Percentiles rank a stretch among this genome's conserved stretches.
Conservation (phyloP, 2,888 invertebrate species). For the Altica lythri region DNA sequence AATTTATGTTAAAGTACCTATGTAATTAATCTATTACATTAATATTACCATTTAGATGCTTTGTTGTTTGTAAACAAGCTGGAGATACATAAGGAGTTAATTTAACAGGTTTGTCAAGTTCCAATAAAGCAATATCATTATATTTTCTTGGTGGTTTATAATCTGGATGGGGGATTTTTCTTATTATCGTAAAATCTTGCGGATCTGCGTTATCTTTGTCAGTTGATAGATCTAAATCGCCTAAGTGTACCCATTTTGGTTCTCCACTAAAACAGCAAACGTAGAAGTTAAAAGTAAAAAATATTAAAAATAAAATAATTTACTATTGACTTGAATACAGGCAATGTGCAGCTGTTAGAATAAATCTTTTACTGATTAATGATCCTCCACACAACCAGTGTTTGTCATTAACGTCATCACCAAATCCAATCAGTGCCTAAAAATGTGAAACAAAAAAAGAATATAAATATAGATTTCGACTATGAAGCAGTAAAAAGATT, state of each 20-base stretch:
- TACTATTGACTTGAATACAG: slow-evolving; percentile 20
- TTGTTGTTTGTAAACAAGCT: slow-evolving; percentile 53
- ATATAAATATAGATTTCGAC: too few relatives aligned
- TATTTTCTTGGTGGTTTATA: slow-evolving; percentile 54
- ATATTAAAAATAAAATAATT: slow-evolving; percentile 1
- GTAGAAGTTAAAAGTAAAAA: background rate
- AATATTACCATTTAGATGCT: slow-evolving; percentile 24
- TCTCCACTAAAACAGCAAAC: slow-evolving; percentile 30
- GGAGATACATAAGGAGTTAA: slow-evolving; percentile 56
- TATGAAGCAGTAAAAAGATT: too few relatives aligned
- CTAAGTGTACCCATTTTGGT: slow-evolving; percentile 39
- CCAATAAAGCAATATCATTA: slow-evolving; percentile 60
- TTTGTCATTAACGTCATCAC: slow-evolving; percentile 14
- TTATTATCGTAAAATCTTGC: slow-evolving; percentile 43
- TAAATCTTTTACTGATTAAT: slow-evolving; percentile 61
- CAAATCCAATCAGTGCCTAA: slow-evolving; percentile 29
- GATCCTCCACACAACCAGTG: slow-evolving; percentile 64
- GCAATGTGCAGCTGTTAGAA: slow-evolving; percentile 67
- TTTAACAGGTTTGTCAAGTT: slow-evolving; percentile 49
- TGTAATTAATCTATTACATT: background rate
- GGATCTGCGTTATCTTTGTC: slow-evolving; percentile 53
- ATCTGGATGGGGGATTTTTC: slow-evolving; percentile 53
- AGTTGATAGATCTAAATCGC: slow-evolving; percentile 53
- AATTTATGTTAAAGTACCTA: too few relatives aligned
- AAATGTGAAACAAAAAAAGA: too few relatives aligned